Conservation (phyloP, 2,113 vertebrate genomes). For the Paramormyrops kingsleyae region DNA sequence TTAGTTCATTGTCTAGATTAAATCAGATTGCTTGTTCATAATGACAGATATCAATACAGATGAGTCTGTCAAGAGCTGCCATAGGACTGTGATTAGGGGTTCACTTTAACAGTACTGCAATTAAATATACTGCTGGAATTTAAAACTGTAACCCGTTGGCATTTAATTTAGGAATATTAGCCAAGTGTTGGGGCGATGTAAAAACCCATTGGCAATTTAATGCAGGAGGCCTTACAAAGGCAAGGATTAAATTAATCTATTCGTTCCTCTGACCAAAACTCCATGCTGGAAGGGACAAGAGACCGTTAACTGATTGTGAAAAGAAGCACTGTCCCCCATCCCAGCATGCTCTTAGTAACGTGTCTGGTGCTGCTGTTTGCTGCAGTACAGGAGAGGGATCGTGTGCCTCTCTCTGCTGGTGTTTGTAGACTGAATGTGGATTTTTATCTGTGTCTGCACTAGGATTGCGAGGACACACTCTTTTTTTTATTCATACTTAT, state of each 20-base stretch:
- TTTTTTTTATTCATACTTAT: neutral
- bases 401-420: neutral
- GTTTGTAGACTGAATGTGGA: neutral
- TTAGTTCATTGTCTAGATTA: neutral
- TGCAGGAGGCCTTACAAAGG: constrained; percentile 38
- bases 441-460: neutral
- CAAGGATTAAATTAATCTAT: constrained; percentile 39
- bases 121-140: constrained; percentile 41
- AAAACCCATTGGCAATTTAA: constrained; percentile 39
- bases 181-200: constrained; percentile 40
- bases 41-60: neutral
- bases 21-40: constrained; percentile 13
- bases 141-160: constrained; percentile 27
- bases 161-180: constrained; percentile 34
- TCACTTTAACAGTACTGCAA: constrained; percentile 46
- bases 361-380: neutral
- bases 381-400: neutral
- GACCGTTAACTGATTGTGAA: constrained; percentile 43
- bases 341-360: neutral
- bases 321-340: neutral
- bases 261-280: constrained; percentile 48
- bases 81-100: constrained; percentile 35
- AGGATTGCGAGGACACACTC: neutral
- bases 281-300: constrained; percentile 37
- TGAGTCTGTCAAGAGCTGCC: neutral